Percentiles rank a stretch among this genome's conserved stretches.
phyloP scores from a whole-genome alignment of 2,113 vertebrate genomes.

The Galemys pyrenaicus region DNA sequence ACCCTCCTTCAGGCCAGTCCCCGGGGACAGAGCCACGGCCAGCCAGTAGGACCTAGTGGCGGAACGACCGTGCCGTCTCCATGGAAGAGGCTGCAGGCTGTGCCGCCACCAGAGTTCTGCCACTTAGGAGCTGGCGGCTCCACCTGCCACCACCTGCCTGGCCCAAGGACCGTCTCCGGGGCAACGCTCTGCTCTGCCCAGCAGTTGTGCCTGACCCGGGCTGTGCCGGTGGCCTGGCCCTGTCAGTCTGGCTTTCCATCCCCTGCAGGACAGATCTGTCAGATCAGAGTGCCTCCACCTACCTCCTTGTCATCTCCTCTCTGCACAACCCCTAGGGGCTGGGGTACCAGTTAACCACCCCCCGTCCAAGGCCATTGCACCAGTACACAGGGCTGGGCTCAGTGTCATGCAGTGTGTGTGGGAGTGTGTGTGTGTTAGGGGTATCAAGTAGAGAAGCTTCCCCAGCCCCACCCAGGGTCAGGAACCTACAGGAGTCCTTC shows the following conservation, averaged over 20 bases:
- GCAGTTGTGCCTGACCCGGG: conserved; percentile 56
- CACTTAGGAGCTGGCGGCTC: conserved; percentile 74
- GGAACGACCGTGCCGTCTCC: conserved; percentile 74
- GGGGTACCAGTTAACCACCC: too few relatives aligned
- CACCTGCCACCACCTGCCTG: neutral
- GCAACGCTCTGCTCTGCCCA: conserved; percentile 71
- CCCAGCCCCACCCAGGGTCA: neutral
- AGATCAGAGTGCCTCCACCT: neutral
- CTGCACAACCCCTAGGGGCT: neutral
- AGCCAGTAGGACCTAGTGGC: conserved; percentile 54
- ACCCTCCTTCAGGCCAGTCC: neutral
- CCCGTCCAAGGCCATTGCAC: neutral
- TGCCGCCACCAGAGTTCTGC: conserved; percentile 74
- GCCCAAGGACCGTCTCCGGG: conserved; percentile 70
- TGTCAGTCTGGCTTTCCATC: neutral
- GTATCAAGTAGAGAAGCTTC: neutral
- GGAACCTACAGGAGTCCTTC: neutral
- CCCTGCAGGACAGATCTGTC: neutral
- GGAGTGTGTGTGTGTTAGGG: accelerated
- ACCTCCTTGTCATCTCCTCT: neutral
- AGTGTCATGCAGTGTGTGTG: neutral
- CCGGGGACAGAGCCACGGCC: neutral
- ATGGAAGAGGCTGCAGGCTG: conserved; percentile 71
- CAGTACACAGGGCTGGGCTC: neutral
- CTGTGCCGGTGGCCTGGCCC: neutral